These are phyloP conservation scores for Pantherophis guttatus DNA, from an alignment of 2,113 vertebrate species.

Conservation along the genomic window DNA sequence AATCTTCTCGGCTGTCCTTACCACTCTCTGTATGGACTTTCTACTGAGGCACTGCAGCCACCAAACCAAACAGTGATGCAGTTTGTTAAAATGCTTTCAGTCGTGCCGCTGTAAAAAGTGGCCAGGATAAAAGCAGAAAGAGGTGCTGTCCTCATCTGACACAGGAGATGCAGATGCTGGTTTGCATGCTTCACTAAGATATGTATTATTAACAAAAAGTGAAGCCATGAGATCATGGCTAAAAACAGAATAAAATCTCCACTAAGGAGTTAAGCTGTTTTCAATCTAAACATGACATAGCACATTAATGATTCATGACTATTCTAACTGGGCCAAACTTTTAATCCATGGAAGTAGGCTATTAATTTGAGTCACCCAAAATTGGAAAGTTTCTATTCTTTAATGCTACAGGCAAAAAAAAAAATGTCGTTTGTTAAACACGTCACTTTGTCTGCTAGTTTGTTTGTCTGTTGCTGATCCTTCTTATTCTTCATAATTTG, in stretches of 20 bases:
- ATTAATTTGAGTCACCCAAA: background rate
- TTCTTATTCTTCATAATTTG: background rate
- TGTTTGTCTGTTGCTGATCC: background rate
- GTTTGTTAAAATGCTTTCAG: too few relatives aligned
- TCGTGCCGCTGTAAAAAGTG: too few relatives aligned
- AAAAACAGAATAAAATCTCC: background rate
- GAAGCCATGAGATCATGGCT: background rate
- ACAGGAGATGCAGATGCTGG: too few relatives aligned
- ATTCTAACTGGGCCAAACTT: background rate
- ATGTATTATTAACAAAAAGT: background rate
- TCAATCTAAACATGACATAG: background rate
- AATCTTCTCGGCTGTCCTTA: too few relatives aligned
- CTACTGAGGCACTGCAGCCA: too few relatives aligned
- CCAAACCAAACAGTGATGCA: too few relatives aligned
- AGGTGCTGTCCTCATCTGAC: too few relatives aligned
- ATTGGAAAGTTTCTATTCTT: background rate
- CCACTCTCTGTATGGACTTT: too few relatives aligned
- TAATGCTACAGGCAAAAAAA: background rate
- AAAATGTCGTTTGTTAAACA: background rate
- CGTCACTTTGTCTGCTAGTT: background rate
- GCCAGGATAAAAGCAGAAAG: too few relatives aligned
- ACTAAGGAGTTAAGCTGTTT: background rate
- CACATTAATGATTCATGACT: background rate
- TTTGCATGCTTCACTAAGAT: background rate
- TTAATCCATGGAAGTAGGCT: background rate